Evolutionary conservation across 2,888 invertebrate species (phyloP).

Genomic region (Rhorus exstirpatorius): DNA sequence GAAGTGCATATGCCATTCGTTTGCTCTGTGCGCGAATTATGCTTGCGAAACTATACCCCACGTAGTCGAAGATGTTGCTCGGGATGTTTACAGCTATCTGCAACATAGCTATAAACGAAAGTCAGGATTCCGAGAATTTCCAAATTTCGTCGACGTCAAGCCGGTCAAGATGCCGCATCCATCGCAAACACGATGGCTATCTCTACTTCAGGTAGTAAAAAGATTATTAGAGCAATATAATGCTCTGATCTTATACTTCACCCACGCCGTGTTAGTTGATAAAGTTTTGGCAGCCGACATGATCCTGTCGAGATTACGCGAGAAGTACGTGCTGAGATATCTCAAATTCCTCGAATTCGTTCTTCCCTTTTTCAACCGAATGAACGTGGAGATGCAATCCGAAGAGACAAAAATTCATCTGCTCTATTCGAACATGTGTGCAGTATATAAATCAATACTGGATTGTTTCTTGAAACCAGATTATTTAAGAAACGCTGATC

Average conservation of each 20-base stretch:
- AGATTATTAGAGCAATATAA: conserved; percentile 10
- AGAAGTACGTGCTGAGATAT: conserved; percentile 17
- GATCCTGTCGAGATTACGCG: conserved; percentile 39
- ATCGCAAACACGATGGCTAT: conserved; percentile 65
- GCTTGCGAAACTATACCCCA: conserved; percentile 15
- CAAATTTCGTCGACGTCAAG: conserved; percentile 53
- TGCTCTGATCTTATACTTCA: conserved; percentile 30
- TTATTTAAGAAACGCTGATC: conserved; percentile 11
- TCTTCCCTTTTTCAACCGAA: conserved; percentile 43
- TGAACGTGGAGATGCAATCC: conserved; percentile 55
- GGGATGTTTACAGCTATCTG: neutral
- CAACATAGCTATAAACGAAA: conserved; percentile 59
- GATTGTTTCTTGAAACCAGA: conserved; percentile 48
- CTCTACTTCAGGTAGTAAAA: conserved; percentile 47
- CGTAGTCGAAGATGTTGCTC: conserved; percentile 11
- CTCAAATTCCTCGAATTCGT: conserved; percentile 38
- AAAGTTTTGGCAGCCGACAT: conserved; percentile 53
- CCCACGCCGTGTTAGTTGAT: conserved; percentile 26
- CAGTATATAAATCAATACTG: neutral
- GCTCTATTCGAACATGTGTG: conserved; percentile 16
- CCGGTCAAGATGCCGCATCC: conserved; percentile 61
- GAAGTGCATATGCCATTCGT: conserved; percentile 11
- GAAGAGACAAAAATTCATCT: conserved; percentile 52
- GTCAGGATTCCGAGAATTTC: conserved; percentile 57
- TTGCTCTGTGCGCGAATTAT: conserved; percentile 12